These are phyloP conservation scores for Poecilia gillii DNA, from an alignment of 2,797 vertebrate genomes.

Conservation along the genomic window DNA sequence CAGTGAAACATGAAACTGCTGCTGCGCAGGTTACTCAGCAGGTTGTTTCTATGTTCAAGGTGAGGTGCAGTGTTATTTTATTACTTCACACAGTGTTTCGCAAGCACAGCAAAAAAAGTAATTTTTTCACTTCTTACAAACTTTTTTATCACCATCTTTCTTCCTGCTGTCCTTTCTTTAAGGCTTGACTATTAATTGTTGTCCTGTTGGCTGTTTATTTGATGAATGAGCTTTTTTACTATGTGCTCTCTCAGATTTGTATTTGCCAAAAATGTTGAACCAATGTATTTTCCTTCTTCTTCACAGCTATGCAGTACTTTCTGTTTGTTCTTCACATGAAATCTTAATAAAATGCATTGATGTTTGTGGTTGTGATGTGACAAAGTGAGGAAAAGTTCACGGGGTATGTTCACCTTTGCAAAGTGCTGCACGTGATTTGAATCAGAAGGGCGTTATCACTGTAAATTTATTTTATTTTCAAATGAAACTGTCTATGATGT, in stretches of 20 bases:
- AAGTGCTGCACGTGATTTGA: background rate
- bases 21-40: too few relatives aligned
- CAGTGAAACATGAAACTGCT: too few relatives aligned
- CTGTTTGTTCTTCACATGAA: background rate
- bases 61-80: background rate
- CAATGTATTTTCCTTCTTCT: background rate
- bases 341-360: background rate
- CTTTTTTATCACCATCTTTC: background rate
- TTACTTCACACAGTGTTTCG: background rate
- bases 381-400: background rate
- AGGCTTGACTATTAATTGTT: background rate
- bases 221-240: background rate
- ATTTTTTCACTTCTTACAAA: background rate
- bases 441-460: constrained; percentile 17
- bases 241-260: background rate
- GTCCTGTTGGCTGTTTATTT: background rate
- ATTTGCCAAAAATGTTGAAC: background rate
- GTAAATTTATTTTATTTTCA: constrained; percentile 22
- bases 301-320: background rate
- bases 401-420: background rate
- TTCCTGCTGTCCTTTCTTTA: background rate
- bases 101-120: background rate
- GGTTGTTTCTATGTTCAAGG: too few relatives aligned
- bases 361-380: background rate
- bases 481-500: constrained; percentile 25